Conservation (phyloP, 2,797 vertebrate species). For the Sorex maritimensis region DNA sequence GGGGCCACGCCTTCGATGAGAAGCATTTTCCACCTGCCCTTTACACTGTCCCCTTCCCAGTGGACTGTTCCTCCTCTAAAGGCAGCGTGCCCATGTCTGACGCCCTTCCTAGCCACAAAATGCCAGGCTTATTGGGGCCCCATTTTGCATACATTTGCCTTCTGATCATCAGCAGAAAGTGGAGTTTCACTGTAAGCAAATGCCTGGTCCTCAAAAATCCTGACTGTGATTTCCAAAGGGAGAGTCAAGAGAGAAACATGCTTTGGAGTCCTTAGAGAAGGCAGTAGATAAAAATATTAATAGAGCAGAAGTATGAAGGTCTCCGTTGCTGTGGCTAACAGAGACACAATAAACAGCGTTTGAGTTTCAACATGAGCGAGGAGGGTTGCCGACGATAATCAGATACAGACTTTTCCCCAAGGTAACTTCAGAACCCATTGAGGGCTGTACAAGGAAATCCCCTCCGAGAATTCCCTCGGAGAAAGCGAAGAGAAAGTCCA, state of each 20-base stretch:
- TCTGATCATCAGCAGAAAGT: constrained; percentile 74
- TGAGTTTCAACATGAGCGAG: not conserved
- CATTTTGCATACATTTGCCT: constrained; percentile 78
- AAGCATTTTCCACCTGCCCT: not conserved
- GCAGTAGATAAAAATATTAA: too few species aligned
- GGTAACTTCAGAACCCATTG: not conserved
- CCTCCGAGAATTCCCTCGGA: not conserved
- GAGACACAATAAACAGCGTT: not conserved
- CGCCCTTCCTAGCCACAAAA: constrained; percentile 64
- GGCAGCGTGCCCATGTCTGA: not conserved
- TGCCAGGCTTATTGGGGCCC: not conserved
- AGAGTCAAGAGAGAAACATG: not conserved
- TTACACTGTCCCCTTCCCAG: not conserved
- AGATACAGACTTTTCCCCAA: not conserved
- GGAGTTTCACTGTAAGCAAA: constrained; percentile 80
- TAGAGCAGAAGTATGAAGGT: not conserved
- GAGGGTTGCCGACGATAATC: not conserved
- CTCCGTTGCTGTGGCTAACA: not conserved
- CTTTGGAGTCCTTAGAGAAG: not conserved
- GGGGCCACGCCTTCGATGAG: constrained; percentile 29
- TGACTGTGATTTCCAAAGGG: constrained; percentile 62
- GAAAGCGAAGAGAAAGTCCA: constrained; percentile 77
- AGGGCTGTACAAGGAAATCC: constrained; percentile 36
- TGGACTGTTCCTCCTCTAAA: not conserved
- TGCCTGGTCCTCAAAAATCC: constrained; percentile 45